phyloP scores from a whole-genome alignment of 2,888 invertebrate species.

The Chymomyza caudatula region DNA sequence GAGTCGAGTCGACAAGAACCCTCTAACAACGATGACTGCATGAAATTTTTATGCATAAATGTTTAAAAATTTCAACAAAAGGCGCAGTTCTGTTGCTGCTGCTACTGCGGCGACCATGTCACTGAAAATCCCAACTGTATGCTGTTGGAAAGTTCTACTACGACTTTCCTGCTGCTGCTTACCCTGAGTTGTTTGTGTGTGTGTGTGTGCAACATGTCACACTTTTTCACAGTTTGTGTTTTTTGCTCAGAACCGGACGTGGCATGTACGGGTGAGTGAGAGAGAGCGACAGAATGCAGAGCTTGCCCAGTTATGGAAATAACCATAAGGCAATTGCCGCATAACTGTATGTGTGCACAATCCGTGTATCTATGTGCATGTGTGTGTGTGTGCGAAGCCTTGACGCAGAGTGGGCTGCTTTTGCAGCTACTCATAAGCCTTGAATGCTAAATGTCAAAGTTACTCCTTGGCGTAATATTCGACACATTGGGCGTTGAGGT shows the following conservation, averaged over 20 bases:
- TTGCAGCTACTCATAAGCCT: slow-evolving; percentile 62
- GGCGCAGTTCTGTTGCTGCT: not conserved
- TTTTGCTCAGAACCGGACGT: slow-evolving; percentile 23
- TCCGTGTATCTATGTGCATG: not conserved
- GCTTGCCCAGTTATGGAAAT: slow-evolving; percentile 71
- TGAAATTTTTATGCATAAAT: slow-evolving; percentile 23
- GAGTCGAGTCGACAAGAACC: not conserved
- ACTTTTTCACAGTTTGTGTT: slow-evolving; percentile 33
- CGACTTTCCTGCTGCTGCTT: not conserved
- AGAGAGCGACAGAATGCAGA: not conserved
- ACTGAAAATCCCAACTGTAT: slow-evolving; percentile 50
- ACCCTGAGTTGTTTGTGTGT: slow-evolving; percentile 1
- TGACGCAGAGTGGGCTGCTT: not conserved
- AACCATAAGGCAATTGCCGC: slow-evolving; percentile 73
- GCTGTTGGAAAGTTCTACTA: slow-evolving; percentile 18
- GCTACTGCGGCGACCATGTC: slow-evolving; percentile 1
- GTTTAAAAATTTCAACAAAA: slow-evolving; percentile 25
- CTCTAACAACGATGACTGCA: slow-evolving; percentile 11
- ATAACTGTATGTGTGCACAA: slow-evolving; percentile 13
- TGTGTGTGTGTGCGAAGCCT: not conserved
- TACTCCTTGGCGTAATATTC: slow-evolving; percentile 74
- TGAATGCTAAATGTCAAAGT: slow-evolving; percentile 72
- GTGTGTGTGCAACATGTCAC: slow-evolving; percentile 14
- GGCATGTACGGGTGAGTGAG: too few relatives aligned
- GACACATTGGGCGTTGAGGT: slow-evolving; percentile 71